Evolutionary conservation across 2,797 vertebrate genomes (phyloP).

Genomic region (Phataginus tricuspis): DNA sequence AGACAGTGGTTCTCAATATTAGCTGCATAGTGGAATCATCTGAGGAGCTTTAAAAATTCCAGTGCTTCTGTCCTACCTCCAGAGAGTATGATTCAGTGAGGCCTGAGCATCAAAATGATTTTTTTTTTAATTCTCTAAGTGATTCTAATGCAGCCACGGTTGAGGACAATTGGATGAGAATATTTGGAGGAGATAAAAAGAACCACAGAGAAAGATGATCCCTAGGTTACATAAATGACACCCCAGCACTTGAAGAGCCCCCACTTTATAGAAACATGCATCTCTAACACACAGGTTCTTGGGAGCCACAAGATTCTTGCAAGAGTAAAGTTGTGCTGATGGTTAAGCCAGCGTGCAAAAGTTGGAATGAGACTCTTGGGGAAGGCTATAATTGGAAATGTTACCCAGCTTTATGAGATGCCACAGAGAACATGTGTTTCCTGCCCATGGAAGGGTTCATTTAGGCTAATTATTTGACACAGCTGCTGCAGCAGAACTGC

Average conservation of each 20-base stretch:
- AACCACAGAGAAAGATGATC: not conserved
- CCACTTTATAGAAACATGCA: not conserved
- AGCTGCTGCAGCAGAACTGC: not conserved
- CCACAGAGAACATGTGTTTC: not conserved
- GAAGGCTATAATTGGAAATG: not conserved
- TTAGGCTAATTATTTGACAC: not conserved
- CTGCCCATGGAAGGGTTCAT: not conserved
- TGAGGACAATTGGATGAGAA: not conserved
- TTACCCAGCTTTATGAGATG: not conserved
- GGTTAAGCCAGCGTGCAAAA: not conserved
- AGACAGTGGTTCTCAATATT: not conserved
- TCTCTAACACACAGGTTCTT: not conserved
- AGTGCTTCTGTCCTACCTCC: not conserved
- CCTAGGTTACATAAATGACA: not conserved
- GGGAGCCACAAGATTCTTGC: not conserved
- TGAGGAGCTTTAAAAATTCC: not conserved
- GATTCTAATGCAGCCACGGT: not conserved
- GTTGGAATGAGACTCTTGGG: not conserved
- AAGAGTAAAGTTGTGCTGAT: not conserved
- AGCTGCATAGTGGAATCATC: not conserved
- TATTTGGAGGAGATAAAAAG: not conserved
- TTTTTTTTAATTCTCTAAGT: not conserved
- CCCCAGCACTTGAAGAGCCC: not conserved
- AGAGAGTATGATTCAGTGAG: not conserved
- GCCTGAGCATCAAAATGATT: not conserved